Evolutionary conservation across 2,797 vertebrate genomes (phyloP).

Genomic region (Crenuchus spilurus): DNA sequence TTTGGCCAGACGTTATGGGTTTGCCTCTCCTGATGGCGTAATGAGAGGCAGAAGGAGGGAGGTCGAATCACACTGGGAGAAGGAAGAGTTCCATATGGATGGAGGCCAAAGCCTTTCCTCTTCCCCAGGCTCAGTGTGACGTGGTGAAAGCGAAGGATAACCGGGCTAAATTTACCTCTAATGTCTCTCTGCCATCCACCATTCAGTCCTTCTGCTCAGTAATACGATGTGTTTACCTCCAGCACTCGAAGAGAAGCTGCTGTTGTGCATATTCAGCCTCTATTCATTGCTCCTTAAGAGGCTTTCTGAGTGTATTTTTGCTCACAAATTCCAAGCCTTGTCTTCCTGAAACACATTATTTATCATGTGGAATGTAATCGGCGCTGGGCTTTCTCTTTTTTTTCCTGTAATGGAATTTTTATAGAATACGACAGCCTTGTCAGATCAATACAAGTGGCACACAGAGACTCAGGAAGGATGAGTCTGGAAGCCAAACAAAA

Average conservation of each 20-base stretch:
- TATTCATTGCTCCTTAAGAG: constrained; percentile 40
- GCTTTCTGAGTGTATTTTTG: constrained; percentile 33
- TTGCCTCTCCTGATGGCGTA: constrained; percentile 77
- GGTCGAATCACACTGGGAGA: constrained; percentile 59
- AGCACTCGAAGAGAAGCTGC: not conserved
- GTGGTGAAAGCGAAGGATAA: constrained; percentile 13
- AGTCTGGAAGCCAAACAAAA: constrained; percentile 48
- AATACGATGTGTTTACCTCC: constrained; percentile 48
- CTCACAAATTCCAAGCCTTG: constrained; percentile 38
- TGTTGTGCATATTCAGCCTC: constrained; percentile 9
- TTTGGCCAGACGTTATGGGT: constrained; percentile 61
- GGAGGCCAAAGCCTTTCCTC: constrained; percentile 51
- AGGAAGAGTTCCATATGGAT: constrained; percentile 45
- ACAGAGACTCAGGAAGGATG: constrained; percentile 29
- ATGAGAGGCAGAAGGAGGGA: constrained; percentile 73
- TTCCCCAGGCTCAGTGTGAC: constrained; percentile 36
- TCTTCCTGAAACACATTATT: constrained; percentile 53
- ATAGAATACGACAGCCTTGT: constrained; percentile 60
- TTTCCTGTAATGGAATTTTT: constrained; percentile 52
- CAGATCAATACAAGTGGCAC: constrained; percentile 57
- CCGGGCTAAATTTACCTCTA: constrained; percentile 52
- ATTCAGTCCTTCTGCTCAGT: constrained; percentile 28
- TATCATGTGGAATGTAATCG: constrained; percentile 50
- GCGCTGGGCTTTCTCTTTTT: constrained; percentile 40
- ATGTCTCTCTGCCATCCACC: constrained; percentile 51